Percentiles rank a stretch among this genome's conserved stretches.
Conservation (phyloP, 1,140 invertebrate genomes). For the Halotydeus destructor region DNA sequence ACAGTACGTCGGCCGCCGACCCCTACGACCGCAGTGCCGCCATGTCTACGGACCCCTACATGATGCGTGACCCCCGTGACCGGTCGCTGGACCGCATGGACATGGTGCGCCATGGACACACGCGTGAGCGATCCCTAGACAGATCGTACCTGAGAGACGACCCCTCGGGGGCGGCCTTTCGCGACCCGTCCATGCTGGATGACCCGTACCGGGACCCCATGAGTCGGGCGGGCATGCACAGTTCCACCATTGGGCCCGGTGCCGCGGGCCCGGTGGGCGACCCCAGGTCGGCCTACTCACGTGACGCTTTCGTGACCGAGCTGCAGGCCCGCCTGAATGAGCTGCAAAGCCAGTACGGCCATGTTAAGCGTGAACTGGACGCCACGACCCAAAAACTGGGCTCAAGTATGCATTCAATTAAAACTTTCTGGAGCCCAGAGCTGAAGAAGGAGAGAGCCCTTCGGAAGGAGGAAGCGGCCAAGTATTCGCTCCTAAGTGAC, state of each 20-base stretch:
- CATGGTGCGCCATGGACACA: slow-evolving; percentile 14
- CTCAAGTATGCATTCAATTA: slow-evolving; percentile 97
- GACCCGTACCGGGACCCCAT: background rate
- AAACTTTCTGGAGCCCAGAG: slow-evolving; percentile 98
- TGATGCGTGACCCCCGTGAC: slow-evolving; percentile 42
- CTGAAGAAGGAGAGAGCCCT: slow-evolving; percentile 90
- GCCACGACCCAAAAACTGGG: slow-evolving; percentile 92
- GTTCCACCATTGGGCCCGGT: background rate
- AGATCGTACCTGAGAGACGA: slow-evolving; percentile 21
- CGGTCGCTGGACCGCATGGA: slow-evolving; percentile 21
- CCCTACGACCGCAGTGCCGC: slow-evolving; percentile 26
- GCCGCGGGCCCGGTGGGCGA: background rate
- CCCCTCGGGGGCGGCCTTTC: background rate
- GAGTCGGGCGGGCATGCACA: background rate
- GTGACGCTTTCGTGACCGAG: slow-evolving; percentile 43
- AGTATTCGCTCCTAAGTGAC: slow-evolving; percentile 88
- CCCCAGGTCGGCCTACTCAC: slow-evolving; percentile 5
- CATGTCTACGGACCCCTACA: slow-evolving; percentile 50
- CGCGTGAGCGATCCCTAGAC: slow-evolving; percentile 36
- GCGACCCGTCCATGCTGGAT: slow-evolving; percentile 6
- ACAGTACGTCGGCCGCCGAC: slow-evolving; percentile 49
- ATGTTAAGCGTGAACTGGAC: slow-evolving; percentile 86
- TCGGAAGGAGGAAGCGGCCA: slow-evolving; percentile 90
- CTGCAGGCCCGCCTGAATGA: slow-evolving; percentile 85
- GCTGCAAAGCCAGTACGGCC: slow-evolving; percentile 82